Base-by-base conservation (phyloP, 2,113 vertebrate species). In the Bambusicola thoracicus region DNA sequence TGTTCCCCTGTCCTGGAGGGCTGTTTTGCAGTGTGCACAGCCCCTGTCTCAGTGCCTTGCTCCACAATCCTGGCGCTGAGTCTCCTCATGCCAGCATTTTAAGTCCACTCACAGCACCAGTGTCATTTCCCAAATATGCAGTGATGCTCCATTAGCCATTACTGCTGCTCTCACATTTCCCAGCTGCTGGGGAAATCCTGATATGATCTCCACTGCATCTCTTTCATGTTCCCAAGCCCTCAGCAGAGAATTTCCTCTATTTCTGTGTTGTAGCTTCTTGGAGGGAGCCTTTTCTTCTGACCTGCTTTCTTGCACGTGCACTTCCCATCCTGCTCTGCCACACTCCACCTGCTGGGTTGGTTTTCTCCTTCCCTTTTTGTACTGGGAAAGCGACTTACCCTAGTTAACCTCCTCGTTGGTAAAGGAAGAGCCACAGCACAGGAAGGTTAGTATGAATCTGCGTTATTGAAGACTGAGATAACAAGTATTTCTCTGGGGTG, bases 11-110 rank as follows among this genome's bases (percentile, higher is more conserved):
- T 43, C 43, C 32, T 24, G 18, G 43, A 80, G 22, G 17, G 13
- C 19, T 7, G 41, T 51, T 73, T 3, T 56, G 36, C 61, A 68
- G 40, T 5, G 21, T 76, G 24, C 38, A 76, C 36, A 76, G 44
- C 34, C 29, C 0, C 3, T 1, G 2, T 5, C 27, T 65, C 36
- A 59, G 32, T 38, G 3, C 21, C 7, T 30, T 72, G 73, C n/a
- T 86, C 53, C 32, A 13, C 40, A 25, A 0, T 27, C 40, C 80
- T 65, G 55, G 25, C 29, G 7, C 14, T 84, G 25, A 55, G 13
- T 20, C 55, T 59, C 41, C 68, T 29, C 1, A 0, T 44, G 46
- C 19, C 0, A 0, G 36, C 29, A 6, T 10, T 49, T 4, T 7
- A 55, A 32, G 30, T 30, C 38, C 41, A 24, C 62, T 76, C 53